These are phyloP conservation scores for Hirtodrosophila alboralis DNA, from an alignment of 2,888 invertebrate species.

Conservation along the genomic window DNA sequence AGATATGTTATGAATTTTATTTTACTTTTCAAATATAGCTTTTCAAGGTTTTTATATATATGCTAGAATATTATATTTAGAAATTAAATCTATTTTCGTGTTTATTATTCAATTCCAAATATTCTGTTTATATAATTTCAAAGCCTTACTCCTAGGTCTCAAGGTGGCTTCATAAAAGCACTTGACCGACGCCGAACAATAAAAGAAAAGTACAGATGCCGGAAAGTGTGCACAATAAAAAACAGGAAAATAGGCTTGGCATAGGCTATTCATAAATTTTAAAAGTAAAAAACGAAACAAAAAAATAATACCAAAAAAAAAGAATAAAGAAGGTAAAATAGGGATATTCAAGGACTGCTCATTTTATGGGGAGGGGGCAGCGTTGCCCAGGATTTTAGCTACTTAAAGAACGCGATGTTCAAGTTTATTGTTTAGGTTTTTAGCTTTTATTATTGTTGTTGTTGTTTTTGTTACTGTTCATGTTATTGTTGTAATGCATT, in stretches of 20 bases:
- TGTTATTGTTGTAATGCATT: slow-evolving; percentile 8
- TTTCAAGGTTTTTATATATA: too few species aligned
- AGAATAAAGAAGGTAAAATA: not conserved
- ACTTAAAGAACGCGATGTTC: not conserved
- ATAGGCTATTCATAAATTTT: slow-evolving; percentile 30
- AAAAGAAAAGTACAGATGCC: slow-evolving; percentile 19
- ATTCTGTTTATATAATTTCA: not conserved
- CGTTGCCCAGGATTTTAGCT: too few species aligned
- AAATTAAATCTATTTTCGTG: too few species aligned
- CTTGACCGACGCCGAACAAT: slow-evolving; percentile 10
- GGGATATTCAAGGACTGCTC: slow-evolving; percentile 22
- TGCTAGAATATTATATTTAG: too few species aligned
- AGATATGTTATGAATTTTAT: too few species aligned
- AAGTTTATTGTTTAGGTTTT: slow-evolving; percentile 20
- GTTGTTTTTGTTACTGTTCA: slow-evolving; percentile 13
- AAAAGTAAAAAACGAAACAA: too few species aligned
- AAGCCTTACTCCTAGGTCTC: too few species aligned
- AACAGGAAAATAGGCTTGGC: slow-evolving; percentile 4
- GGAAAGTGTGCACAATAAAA: slow-evolving; percentile 32
- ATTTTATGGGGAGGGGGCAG: slow-evolving; percentile 5
- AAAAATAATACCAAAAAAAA: slow-evolving; percentile 9
- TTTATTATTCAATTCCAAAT: too few species aligned
- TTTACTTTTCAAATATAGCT: too few species aligned
- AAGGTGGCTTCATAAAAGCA: not conserved
- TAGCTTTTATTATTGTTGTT: slow-evolving; percentile 27